Conservation (phyloP, 2,113 vertebrate genomes). For the Bufo gargarizans region DNA sequence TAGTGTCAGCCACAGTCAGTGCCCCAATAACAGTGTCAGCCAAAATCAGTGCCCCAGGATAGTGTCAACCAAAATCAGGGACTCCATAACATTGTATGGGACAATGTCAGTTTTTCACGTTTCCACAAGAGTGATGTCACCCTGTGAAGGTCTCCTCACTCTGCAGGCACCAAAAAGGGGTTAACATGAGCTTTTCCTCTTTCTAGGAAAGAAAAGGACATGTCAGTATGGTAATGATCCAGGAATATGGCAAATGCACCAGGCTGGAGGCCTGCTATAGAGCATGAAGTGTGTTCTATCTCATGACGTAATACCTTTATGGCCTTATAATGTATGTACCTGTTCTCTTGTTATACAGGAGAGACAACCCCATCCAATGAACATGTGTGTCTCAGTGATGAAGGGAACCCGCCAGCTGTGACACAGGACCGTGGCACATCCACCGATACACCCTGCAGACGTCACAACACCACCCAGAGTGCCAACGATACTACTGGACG, state of each 20-base stretch:
- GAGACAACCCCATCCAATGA: slow-evolving; percentile 87
- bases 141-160: no score
- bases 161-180: no score
- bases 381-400: slow-evolving; percentile 94
- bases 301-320: not conserved
- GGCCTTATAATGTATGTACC: not conserved
- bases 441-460: slow-evolving; percentile 86
- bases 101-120: no score
- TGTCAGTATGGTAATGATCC: not conserved
- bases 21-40: not conserved
- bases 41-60: not conserved
- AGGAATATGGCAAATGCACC: not conserved
- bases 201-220: no score
- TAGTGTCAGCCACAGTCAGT: not conserved
- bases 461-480: slow-evolving; percentile 77
- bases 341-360: slow-evolving; percentile 69
- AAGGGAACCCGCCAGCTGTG: slow-evolving; percentile 84
- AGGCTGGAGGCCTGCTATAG: not conserved
- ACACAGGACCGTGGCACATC: slow-evolving; percentile 96
- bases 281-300: not conserved
- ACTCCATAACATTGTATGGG: no score
- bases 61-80: no score
- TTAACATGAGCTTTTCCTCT: no score
- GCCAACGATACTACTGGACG: slow-evolving; percentile 66
- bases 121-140: no score